Percentiles rank a stretch among this genome's conserved stretches.
Conservation (phyloP, 2,888 invertebrate genomes). For the Yponomeuta malinellus region DNA sequence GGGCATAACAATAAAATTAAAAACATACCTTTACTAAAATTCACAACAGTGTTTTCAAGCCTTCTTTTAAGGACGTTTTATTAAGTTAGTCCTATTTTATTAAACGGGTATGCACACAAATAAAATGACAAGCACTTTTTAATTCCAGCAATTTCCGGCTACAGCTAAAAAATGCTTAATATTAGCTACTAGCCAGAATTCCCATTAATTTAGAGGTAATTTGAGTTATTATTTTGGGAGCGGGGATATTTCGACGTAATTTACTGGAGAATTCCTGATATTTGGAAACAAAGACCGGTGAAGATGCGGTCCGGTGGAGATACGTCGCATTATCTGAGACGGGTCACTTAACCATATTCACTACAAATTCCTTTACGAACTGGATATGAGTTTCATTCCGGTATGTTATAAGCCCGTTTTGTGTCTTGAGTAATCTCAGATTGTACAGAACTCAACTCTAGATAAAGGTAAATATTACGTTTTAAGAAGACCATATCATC, state of each 20-base stretch:
- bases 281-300: background rate
- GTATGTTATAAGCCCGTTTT: background rate
- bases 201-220: background rate
- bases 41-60: no score
- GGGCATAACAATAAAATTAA: no score
- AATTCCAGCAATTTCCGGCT: background rate
- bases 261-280: background rate
- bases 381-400: background rate
- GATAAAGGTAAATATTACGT: no score
- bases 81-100: no score
- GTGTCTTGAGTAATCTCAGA: no score
- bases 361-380: background rate
- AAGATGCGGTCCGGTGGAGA: background rate
- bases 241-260: background rate
- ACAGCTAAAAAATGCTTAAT: background rate
- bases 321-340: background rate
- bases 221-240: background rate
- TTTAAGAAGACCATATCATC: no score
- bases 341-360: background rate
- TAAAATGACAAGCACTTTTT: background rate
- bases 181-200: background rate
- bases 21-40: no score
- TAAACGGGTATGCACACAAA: background rate
- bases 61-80: no score
- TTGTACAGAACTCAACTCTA: no score